Evolutionary conservation across 2,888 invertebrate species (phyloP), one percentile per base, ranked within the genome.

Genomic region (Empis stercorea): DNA sequence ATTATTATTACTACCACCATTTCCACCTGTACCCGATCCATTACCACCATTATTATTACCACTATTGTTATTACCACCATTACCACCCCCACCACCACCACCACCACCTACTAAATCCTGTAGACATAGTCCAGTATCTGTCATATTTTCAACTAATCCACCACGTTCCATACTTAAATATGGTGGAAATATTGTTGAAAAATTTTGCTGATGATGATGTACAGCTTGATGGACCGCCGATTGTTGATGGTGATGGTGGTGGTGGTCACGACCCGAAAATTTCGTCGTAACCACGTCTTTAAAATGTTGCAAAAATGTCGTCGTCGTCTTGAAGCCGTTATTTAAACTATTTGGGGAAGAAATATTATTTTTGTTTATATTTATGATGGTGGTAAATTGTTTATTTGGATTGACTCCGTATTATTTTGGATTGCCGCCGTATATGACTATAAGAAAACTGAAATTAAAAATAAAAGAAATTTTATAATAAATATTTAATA

Each of bases 101-200:
- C 72, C 72, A 49, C 70, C 68, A 51, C 76, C 76, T 50, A 82
- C 81, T 58, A 82, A 67, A 63, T 82, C 81, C 66, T 81, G 82
- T 50, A 82, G 74, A 57, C 81, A 82, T 52, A 82, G 70, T 46
- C 80, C 77, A 17, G 69, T 64, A 63, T 80, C 78, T 14, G 74
- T 71, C 65, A 78, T 69, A 50, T 74, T 73, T 61, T 78, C 78
- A 60, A 78, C 59, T 51, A 60, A 59, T 45, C 63, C 59, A 58
- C 61, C 58, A 52, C 66, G 65, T 57, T 66, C 66, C 66, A 66
- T 66, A 48, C 63, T 64, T 52, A 66, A 54, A 56, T 65, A 65
- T 54, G 65, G 63, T 53, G 66, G 66, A 50, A 66, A 66, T 61
- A 66, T 66, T 59, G 66, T 65, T 61, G 65, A 63, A 47, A 66